phyloP scores from a whole-genome alignment of 2,113 vertebrate genomes.

The Coptodon bakossiorum region DNA sequence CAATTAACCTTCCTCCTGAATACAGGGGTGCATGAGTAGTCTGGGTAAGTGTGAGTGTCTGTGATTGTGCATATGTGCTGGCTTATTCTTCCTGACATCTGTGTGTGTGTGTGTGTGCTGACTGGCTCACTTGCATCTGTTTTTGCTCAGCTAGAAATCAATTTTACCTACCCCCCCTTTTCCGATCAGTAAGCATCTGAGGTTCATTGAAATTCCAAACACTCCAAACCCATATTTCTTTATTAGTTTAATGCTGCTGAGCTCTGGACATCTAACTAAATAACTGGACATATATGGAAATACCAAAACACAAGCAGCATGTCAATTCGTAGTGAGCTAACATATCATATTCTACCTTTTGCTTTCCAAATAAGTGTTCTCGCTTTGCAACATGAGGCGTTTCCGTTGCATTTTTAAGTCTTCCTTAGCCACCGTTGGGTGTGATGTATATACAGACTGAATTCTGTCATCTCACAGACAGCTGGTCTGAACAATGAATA shows the following conservation, averaged over 20 bases:
- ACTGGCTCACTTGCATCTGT: constrained; percentile 39
- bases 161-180: constrained; percentile 38
- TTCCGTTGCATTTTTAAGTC: background rate
- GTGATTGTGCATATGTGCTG: constrained; percentile 25
- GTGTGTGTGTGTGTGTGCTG: background rate
- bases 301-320: background rate
- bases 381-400: background rate
- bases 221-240: constrained; percentile 48
- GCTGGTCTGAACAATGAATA: background rate
- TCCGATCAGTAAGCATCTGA: constrained; percentile 10
- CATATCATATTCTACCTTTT: background rate
- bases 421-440: background rate
- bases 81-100: constrained; percentile 11
- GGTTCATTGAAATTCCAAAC: constrained; percentile 57
- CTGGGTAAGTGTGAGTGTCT: constrained; percentile 15
- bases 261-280: background rate
- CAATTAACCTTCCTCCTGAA: constrained; percentile 70
- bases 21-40: constrained; percentile 42
- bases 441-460: background rate
- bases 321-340: background rate
- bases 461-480: background rate
- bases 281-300: background rate
- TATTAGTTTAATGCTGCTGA: constrained; percentile 35
- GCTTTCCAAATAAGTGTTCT: background rate
- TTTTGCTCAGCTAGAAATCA: constrained; percentile 57